Evolutionary conservation across 53 echinoderm and acorn worm genomes (phyloP).

Genomic region (Astropecten irregularis): DNA sequence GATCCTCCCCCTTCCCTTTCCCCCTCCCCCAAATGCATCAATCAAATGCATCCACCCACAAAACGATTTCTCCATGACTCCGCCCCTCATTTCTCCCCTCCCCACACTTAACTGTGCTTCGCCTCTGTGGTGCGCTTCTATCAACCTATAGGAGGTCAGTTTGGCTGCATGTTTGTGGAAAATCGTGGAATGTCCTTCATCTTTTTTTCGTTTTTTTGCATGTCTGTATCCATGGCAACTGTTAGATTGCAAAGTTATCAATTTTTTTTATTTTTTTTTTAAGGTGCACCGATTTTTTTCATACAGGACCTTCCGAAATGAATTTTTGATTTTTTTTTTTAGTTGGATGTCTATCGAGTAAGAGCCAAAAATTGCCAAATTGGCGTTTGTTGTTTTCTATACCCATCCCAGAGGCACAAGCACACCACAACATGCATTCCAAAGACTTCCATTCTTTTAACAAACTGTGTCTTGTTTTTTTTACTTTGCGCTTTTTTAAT

Average conservation of each 20-base stretch:
- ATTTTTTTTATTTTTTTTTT: not conserved
- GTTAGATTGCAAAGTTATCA: not conserved
- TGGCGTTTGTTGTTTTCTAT: no score
- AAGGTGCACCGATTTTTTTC: not conserved
- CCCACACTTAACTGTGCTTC: conserved; percentile 30
- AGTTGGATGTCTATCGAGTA: no score
- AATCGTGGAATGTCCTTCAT: conserved; percentile 31
- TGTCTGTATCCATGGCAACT: conserved; percentile 26
- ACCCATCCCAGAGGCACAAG: conserved; percentile 48
- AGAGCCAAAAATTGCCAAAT: no score
- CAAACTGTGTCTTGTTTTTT: no score
- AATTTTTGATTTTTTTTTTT: no score
- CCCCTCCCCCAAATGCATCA: not conserved
- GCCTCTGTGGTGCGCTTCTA: conserved; percentile 44
- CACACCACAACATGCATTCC: not conserved
- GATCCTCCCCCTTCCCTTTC: no score
- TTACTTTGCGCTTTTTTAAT: conserved; percentile 35
- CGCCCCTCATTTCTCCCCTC: not conserved
- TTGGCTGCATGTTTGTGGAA: conserved; percentile 43
- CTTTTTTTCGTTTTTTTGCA: conserved; percentile 4
- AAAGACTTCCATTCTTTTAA: no score
- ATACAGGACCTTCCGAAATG: no score
- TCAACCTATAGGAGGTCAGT: conserved; percentile 51
- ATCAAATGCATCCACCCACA: conserved; percentile 1
- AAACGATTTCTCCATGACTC: not conserved